Percentiles rank a stretch among this genome's conserved stretches.
These are phyloP conservation scores for Standfussiana lucernea DNA, from an alignment of 2,888 invertebrate species.

Conservation along the genomic window DNA sequence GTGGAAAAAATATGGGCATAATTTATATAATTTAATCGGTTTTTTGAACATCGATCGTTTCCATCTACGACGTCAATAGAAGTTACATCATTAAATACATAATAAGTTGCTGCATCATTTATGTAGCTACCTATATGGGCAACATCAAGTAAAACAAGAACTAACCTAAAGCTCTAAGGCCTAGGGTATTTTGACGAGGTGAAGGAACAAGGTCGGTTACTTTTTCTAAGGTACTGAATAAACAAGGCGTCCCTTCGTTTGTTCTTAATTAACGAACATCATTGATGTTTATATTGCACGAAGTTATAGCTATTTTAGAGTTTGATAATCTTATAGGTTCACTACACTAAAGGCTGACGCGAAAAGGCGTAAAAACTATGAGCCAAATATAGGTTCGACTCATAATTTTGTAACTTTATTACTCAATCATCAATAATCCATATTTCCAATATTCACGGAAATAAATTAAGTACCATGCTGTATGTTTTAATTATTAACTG, in stretches of 20 bases:
- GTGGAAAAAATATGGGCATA: background rate
- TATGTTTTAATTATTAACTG: too few relatives aligned
- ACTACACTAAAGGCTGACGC: background rate
- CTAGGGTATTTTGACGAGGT: constrained; percentile 6
- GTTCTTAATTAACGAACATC: constrained; percentile 18
- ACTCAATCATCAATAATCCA: too few relatives aligned
- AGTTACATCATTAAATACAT: background rate
- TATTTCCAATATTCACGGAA: too few relatives aligned
- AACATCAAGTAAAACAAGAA: constrained; percentile 11
- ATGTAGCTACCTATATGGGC: background rate
- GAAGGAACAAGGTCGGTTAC: constrained; percentile 20
- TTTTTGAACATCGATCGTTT: background rate
- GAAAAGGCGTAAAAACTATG: background rate
- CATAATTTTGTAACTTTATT: background rate
- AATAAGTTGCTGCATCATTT: background rate
- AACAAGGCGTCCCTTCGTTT: constrained; percentile 17
- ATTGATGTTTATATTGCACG: constrained; percentile 20
- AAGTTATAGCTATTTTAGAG: constrained; percentile 29
- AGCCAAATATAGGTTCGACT: background rate
- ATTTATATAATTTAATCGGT: background rate
- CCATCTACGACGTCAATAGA: background rate
- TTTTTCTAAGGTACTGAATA: constrained; percentile 26
- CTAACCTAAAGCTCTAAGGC: too few relatives aligned
- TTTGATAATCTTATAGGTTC: background rate
- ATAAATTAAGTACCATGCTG: too few relatives aligned